These are phyloP conservation scores for Palloptera scutellata DNA, from an alignment of 2,888 invertebrate species.

Conservation along the genomic window DNA sequence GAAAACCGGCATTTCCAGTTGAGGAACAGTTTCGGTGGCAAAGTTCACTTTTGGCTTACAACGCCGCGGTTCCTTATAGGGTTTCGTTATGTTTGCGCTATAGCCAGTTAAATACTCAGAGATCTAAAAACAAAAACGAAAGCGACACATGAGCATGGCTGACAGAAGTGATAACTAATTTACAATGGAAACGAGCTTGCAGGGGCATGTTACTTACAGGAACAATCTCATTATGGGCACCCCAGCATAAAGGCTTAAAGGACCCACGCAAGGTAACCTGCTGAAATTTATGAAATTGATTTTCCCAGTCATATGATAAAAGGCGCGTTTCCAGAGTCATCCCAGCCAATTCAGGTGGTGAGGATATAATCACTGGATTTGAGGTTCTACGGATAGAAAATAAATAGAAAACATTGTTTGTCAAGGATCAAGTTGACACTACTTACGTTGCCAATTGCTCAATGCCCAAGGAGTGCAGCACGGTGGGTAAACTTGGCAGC, in stretches of 20 bases:
- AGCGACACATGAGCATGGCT: slow-evolving; percentile 13
- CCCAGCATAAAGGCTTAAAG: slow-evolving; percentile 71
- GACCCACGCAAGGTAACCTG: slow-evolving; percentile 70
- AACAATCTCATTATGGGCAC: slow-evolving; percentile 50
- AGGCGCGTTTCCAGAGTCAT: slow-evolving; percentile 72
- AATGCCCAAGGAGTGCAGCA: slow-evolving; percentile 71
- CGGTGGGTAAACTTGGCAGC: slow-evolving; percentile 71
- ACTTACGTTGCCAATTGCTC: slow-evolving; percentile 72
- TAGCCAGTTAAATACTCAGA: slow-evolving; percentile 48
- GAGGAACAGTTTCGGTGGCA: slow-evolving; percentile 62
- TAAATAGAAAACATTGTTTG: not conserved
- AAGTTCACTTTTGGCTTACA: slow-evolving; percentile 45
- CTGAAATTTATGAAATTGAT: slow-evolving; percentile 71
- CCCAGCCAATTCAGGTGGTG: slow-evolving; percentile 69
- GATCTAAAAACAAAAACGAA: slow-evolving; percentile 39
- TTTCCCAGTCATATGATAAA: slow-evolving; percentile 72
- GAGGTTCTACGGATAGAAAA: slow-evolving; percentile 65
- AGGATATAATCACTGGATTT: slow-evolving; percentile 70
- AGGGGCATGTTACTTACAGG: too few species aligned
- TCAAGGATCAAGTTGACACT: slow-evolving; percentile 18
- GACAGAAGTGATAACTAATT: slow-evolving; percentile 10
- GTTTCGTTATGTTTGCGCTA: slow-evolving; percentile 45
- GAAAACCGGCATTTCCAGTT: slow-evolving; percentile 65
- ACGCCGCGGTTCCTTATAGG: slow-evolving; percentile 41
- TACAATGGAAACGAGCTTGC: not conserved